Conservation (phyloP, 2,888 invertebrate species). For the Amphipyra tragopoginis region DNA sequence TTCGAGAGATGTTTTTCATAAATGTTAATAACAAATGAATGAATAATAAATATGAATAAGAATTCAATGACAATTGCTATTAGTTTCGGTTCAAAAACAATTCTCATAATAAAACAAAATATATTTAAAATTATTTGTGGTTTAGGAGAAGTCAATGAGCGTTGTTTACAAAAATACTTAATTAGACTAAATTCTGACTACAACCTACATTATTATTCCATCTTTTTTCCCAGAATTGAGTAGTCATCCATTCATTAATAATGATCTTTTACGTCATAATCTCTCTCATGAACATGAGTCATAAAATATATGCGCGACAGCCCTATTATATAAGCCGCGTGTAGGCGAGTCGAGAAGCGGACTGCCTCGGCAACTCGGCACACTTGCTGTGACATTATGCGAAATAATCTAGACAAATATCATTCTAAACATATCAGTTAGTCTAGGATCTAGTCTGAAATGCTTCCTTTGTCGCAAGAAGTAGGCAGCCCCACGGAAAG, state of each 20-base stretch:
- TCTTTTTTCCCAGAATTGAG: background rate
- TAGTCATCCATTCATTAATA: slow-evolving; percentile 9
- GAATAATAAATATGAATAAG: slow-evolving; percentile 44
- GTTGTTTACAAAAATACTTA: slow-evolving; percentile 10
- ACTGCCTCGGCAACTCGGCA: slow-evolving; percentile 31
- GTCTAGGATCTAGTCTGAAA: slow-evolving; percentile 30
- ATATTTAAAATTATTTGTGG: slow-evolving; percentile 17
- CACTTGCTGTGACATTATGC: slow-evolving; percentile 25
- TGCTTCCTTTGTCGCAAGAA: slow-evolving; percentile 17
- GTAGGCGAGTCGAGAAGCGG: slow-evolving; percentile 43
- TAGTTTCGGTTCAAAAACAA: slow-evolving; percentile 26
- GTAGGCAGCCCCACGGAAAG: slow-evolving; percentile 12
- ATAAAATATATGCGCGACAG: slow-evolving; percentile 22
- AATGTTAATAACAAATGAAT: slow-evolving; percentile 28
- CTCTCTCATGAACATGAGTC: slow-evolving; percentile 24
- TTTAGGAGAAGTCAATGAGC: background rate
- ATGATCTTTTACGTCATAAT: slow-evolving; percentile 25
- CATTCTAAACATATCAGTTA: slow-evolving; percentile 15
- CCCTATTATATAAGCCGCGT: slow-evolving; percentile 26
- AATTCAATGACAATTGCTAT: slow-evolving; percentile 23
- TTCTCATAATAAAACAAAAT: slow-evolving; percentile 6
- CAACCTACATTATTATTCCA: background rate
- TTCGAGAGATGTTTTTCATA: slow-evolving; percentile 18
- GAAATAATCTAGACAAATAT: slow-evolving; percentile 31
- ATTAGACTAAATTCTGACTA: slow-evolving; percentile 13